A percentile compares a stretch with the other conserved stretches of the same genome.
Evolutionary conservation across 2,113 vertebrate species (phyloP).

Genomic region (Corynorhinus townsendii): DNA sequence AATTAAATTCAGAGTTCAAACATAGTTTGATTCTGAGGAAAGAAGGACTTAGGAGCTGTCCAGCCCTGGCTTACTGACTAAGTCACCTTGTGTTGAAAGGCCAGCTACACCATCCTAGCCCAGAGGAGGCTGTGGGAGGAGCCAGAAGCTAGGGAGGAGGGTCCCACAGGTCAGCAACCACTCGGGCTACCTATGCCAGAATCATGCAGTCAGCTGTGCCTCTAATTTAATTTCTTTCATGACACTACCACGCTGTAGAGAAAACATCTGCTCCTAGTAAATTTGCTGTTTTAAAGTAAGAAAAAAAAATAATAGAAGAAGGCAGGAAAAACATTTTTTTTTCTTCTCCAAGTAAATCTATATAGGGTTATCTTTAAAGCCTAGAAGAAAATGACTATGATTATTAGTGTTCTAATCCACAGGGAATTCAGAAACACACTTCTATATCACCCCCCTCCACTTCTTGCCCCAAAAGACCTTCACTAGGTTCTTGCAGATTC

Average conservation of each 20-base stretch:
- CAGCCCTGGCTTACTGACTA: not conserved
- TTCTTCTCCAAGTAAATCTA: not conserved
- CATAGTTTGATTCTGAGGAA: not conserved
- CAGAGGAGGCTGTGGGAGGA: not conserved
- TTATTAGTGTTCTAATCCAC: not conserved
- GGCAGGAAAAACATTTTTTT: not conserved
- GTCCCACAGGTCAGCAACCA: not conserved
- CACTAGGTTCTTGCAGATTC: not conserved
- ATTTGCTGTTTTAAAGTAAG: slow-evolving; percentile 10
- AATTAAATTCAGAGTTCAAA: not conserved
- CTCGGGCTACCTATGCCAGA: no score
- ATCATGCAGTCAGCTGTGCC: not conserved
- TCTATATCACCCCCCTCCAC: no score
- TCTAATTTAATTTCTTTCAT: not conserved
- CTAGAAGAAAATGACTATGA: not conserved
- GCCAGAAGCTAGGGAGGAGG: not conserved
- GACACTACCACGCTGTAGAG: not conserved
- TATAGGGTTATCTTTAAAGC: not conserved
- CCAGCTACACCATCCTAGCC: not conserved
- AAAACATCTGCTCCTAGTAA: not conserved
- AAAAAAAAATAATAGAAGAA: not conserved
- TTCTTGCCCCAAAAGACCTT: not conserved
- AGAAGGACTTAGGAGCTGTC: not conserved
- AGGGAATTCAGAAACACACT: not conserved
- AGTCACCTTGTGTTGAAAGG: not conserved